phyloP scores from a whole-genome alignment of 1,140 invertebrate genomes.

The Panagrolaimus sp. region DNA sequence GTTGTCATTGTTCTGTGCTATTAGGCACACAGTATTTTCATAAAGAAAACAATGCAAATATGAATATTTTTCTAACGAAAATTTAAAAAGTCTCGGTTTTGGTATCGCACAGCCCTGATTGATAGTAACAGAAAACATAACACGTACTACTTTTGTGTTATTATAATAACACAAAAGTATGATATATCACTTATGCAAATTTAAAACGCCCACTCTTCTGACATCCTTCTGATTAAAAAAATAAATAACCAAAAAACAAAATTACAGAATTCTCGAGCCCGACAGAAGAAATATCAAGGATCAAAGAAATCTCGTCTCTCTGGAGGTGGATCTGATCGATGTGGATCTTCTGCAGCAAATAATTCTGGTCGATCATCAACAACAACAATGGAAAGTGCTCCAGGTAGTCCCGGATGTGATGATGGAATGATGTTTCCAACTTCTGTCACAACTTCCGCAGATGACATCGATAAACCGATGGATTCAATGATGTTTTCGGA shows the following conservation, averaged over 20 bases:
- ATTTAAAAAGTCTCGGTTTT: too few species aligned
- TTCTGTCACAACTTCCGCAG: constrained; percentile 30
- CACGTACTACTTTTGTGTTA: constrained; percentile 23
- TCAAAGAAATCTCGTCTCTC: constrained; percentile 27
- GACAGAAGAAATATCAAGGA: constrained; percentile 78
- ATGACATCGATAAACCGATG: background rate
- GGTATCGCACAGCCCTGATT: too few species aligned
- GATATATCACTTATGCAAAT: background rate
- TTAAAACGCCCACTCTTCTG: background rate
- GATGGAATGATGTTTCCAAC: constrained; percentile 37
- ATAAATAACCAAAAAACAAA: constrained; percentile 8
- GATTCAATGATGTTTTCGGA: too few species aligned
- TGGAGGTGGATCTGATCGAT: constrained; percentile 18
- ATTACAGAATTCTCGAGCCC: constrained; percentile 78
- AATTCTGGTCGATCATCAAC: constrained; percentile 10
- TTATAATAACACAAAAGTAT: too few species aligned
- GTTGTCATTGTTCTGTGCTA: too few species aligned
- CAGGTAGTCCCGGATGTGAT: constrained; percentile 16
- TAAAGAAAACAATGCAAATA: too few species aligned
- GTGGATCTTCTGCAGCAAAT: constrained; percentile 15
- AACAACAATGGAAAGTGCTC: constrained; percentile 18
- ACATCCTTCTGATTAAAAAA: background rate
- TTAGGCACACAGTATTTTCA: too few species aligned
- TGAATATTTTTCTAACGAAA: too few species aligned
- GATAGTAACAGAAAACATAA: constrained; percentile 11